phyloP scores from a whole-genome alignment of 2,113 vertebrate genomes.

The Caracal caracal region DNA sequence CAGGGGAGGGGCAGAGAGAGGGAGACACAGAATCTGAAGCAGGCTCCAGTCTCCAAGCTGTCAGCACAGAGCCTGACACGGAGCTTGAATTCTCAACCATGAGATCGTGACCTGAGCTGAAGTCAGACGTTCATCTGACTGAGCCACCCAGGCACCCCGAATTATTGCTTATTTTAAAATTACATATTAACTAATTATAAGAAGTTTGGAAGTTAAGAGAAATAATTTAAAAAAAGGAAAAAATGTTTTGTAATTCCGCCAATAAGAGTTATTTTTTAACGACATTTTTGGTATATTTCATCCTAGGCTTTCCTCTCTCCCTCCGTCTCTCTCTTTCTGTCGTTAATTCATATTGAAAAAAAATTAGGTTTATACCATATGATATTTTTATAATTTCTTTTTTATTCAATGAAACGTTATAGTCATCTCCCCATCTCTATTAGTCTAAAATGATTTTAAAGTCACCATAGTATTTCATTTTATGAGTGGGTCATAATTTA shows the following conservation, averaged over 20 bases:
- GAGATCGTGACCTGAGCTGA: too few species aligned
- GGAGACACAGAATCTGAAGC: too few species aligned
- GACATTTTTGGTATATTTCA: not conserved
- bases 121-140: too few species aligned
- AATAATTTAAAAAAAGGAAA: not conserved
- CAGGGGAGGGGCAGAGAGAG: too few species aligned
- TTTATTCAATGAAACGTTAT: not conserved
- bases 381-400: not conserved
- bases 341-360: not conserved
- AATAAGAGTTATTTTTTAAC: not conserved
- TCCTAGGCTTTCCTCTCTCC: not conserved
- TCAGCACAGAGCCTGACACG: too few species aligned
- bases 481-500: not conserved
- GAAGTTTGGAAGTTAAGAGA: constrained; percentile 17
- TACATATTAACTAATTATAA: not conserved
- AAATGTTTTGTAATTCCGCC: not conserved
- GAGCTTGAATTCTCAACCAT: too few species aligned
- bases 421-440: not conserved
- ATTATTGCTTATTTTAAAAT: constrained; percentile 31
- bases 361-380: not conserved
- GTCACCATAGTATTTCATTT: not conserved
- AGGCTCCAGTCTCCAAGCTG: too few species aligned
- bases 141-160: not conserved
- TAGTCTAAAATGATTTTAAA: not conserved
- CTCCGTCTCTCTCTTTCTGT: not conserved